A percentile compares a stretch with the other conserved stretches of the same genome.
phyloP scores from a whole-genome alignment of 2,797 vertebrate genomes.

The Buphagus erythrorhynchus region DNA sequence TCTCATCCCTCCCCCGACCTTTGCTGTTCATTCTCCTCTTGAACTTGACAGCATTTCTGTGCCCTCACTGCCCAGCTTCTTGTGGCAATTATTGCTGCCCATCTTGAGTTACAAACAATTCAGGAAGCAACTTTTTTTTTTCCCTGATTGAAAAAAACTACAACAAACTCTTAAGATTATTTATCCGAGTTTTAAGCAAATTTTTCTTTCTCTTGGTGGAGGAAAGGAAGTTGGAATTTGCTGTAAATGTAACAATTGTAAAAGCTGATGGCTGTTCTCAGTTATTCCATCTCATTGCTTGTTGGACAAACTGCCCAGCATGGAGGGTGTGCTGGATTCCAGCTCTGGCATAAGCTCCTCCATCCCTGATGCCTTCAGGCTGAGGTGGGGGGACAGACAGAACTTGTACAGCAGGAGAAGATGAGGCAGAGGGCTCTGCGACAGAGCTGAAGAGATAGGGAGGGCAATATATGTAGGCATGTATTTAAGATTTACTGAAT shows the following conservation, averaged over 20 bases:
- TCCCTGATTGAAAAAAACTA: neutral
- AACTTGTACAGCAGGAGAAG: neutral
- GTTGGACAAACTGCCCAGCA: neutral
- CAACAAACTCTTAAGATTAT: neutral
- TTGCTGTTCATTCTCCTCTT: neutral
- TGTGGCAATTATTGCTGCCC: neutral
- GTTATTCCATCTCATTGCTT: neutral
- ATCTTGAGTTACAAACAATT: neutral
- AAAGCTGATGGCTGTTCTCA: neutral
- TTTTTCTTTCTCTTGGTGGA: neutral
- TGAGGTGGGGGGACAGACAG: neutral
- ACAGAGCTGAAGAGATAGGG: neutral
- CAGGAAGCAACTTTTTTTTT: neutral
- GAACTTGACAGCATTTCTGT: neutral
- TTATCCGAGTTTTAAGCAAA: neutral
- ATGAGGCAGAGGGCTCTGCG: accelerated
- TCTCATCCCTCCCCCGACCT: neutral
- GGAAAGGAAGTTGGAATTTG: neutral
- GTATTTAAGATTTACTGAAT: neutral
- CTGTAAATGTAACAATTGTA: neutral
- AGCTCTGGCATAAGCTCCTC: neutral
- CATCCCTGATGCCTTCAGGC: neutral
- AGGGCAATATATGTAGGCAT: neutral
- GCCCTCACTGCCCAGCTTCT: accelerated
- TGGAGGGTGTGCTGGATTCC: neutral